These are phyloP conservation scores for Phrynocephalus vlangalii DNA, from an alignment of 2,797 vertebrate species.

Conservation along the genomic window DNA sequence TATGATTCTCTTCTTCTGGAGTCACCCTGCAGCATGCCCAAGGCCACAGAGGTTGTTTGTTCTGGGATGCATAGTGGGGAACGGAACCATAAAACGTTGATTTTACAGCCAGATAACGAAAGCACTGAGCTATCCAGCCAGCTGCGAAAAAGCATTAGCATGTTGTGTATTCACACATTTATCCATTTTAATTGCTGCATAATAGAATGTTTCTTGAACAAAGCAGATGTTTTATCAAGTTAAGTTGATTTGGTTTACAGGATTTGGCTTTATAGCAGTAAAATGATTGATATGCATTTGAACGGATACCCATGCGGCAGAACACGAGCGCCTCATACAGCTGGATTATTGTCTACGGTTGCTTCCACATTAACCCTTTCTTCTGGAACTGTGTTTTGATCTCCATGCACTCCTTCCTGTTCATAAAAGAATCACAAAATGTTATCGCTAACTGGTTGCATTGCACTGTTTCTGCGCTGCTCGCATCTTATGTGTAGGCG, in stretches of 20 bases:
- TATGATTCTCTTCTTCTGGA: too few species aligned
- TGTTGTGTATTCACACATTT: background rate
- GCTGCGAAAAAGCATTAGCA: too few species aligned
- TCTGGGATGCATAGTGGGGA: too few species aligned
- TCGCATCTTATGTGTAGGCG: background rate
- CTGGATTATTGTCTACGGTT: background rate
- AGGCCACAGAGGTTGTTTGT: too few species aligned
- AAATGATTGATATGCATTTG: background rate
- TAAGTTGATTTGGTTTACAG: conserved; percentile 5
- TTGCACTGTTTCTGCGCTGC: background rate
- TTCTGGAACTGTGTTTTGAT: background rate
- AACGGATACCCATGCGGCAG: background rate
- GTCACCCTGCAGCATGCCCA: too few species aligned
- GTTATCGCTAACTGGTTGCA: background rate
- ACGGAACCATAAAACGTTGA: too few species aligned
- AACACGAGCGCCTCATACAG: background rate
- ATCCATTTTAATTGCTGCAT: background rate
- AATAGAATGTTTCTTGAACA: background rate
- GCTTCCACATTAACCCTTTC: background rate
- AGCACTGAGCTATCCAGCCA: too few species aligned
- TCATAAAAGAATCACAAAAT: background rate
- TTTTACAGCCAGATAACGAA: too few species aligned
- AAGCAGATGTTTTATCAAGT: conserved; percentile 8
- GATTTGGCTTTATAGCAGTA: background rate
- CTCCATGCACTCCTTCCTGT: background rate